Evolutionary conservation across 92 coral and sea anemone species (phyloP).

Genomic region (Parazoanthus swiftii): DNA sequence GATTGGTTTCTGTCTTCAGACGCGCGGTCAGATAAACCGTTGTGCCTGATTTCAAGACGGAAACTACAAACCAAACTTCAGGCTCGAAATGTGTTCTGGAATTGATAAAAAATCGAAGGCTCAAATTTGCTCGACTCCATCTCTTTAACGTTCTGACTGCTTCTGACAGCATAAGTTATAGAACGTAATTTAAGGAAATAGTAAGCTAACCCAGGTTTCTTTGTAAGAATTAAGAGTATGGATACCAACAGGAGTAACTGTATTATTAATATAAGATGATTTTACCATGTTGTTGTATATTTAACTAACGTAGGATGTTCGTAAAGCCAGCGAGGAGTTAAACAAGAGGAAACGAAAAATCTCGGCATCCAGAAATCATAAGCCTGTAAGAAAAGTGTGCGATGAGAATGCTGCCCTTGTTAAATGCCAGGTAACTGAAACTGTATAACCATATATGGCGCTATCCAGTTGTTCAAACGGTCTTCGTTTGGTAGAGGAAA

Average conservation of each 20-base stretch:
- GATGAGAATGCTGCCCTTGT: slow-evolving; percentile 89
- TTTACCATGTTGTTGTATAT: not conserved
- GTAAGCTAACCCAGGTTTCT: not conserved
- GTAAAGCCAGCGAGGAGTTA: slow-evolving; percentile 77
- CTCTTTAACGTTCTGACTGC: too few relatives aligned
- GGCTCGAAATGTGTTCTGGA: too few relatives aligned
- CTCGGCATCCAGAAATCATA: slow-evolving; percentile 36
- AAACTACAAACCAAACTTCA: not conserved
- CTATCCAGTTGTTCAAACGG: not conserved
- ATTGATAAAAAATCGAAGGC: too few relatives aligned
- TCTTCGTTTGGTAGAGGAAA: not conserved
- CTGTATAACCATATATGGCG: not conserved
- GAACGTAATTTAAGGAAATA: not conserved
- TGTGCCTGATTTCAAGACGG: not conserved
- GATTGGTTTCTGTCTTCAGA: not conserved
- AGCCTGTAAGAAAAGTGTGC: slow-evolving; percentile 61
- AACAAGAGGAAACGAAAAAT: slow-evolving; percentile 62
- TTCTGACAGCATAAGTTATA: too few relatives aligned
- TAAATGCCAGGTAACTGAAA: slow-evolving; percentile 75
- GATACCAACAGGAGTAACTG: not conserved
- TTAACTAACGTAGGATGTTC: slow-evolving; percentile 64
- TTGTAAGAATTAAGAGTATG: not conserved
- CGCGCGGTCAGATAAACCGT: not conserved
- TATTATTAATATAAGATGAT: not conserved
- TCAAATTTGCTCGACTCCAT: too few relatives aligned